A percentile compares a stretch with the other conserved stretches of the same genome.
phyloP scores from a whole-genome alignment of 1,140 invertebrate species.

The Neelides sp. region DNA sequence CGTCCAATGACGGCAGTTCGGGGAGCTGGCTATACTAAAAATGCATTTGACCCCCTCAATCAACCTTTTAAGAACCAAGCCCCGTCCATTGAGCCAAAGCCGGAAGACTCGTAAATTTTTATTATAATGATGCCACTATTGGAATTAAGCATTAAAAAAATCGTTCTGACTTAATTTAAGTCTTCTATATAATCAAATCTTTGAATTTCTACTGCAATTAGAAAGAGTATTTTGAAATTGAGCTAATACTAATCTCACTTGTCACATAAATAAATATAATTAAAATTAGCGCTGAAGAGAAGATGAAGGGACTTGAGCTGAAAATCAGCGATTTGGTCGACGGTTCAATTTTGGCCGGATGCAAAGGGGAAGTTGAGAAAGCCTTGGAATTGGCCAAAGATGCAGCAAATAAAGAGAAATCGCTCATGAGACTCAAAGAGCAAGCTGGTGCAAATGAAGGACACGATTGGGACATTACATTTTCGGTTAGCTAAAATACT shows the following conservation, averaged over 20 bases:
- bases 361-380: conserved; percentile 47
- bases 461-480: conserved; percentile 87
- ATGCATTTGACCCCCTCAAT: conserved; percentile 64
- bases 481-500: conserved; percentile 53
- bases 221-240: no score
- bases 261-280: no score
- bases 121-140: no score
- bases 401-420: conserved; percentile 79
- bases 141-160: no score
- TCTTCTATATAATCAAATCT: no score
- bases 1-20: conserved; percentile 91
- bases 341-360: conserved; percentile 57
- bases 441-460: conserved; percentile 72
- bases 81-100: conserved; percentile 50
- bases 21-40: conserved; percentile 78
- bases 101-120: conserved; percentile 58
- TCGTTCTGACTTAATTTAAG: no score
- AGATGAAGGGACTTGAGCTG: conserved; percentile 64
- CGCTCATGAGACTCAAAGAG: conserved; percentile 77
- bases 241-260: no score
- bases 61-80: conserved; percentile 46
- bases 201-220: no score
- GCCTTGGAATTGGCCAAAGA: conserved; percentile 90
- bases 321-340: conserved; percentile 74
- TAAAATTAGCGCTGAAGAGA: conserved; percentile 63